Conservation (phyloP, 2,888 invertebrate genomes). For the Leucophora obtusa region DNA sequence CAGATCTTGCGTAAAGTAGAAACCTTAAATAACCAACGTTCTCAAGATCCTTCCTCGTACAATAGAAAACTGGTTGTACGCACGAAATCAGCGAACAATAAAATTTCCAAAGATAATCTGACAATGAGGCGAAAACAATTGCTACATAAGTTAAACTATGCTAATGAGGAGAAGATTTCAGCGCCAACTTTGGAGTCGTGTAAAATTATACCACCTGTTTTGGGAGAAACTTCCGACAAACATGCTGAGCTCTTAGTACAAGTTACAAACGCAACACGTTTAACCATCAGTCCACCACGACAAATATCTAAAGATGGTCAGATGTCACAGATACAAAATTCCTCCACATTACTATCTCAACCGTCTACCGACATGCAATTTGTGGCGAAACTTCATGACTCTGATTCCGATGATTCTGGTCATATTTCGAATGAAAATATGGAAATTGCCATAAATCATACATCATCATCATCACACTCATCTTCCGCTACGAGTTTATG, state of each 20-base stretch:
- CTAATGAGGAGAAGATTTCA: constrained; percentile 74
- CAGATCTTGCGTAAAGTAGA: constrained; percentile 77
- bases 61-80: constrained; percentile 51
- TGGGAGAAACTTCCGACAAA: constrained; percentile 75
- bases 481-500: constrained; percentile 32
- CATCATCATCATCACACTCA: constrained; percentile 32
- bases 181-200: constrained; percentile 74
- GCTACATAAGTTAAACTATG: constrained; percentile 70
- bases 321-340: not conserved
- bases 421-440: constrained; percentile 87
- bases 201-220: constrained; percentile 75
- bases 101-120: constrained; percentile 36
- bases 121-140: constrained; percentile 28
- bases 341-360: not conserved
- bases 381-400: constrained; percentile 53
- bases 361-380: constrained; percentile 2
- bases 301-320: constrained; percentile 5
- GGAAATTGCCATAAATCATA: constrained; percentile 74
- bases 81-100: constrained; percentile 37
- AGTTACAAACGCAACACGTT: constrained; percentile 63
- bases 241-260: constrained; percentile 75
- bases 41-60: constrained; percentile 50
- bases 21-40: constrained; percentile 68
- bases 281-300: constrained; percentile 9
- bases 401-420: constrained; percentile 88